Evolutionary conservation across 2,888 invertebrate genomes (phyloP).

Genomic region (Sinelater perroti): DNA sequence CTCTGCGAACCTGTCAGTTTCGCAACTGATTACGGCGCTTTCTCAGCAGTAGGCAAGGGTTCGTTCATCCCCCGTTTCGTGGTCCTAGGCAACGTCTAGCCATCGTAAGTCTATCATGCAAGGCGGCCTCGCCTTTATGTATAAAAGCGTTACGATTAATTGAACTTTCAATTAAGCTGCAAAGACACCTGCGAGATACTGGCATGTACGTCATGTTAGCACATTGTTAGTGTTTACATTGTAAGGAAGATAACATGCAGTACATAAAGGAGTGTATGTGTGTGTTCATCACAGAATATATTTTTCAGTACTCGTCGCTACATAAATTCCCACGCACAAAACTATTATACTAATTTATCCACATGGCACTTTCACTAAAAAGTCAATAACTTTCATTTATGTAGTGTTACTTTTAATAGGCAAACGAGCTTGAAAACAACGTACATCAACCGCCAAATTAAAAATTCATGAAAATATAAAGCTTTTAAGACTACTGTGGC

Average conservation of each 20-base stretch:
- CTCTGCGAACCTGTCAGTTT: constrained; percentile 10
- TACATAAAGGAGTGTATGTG: constrained; percentile 6
- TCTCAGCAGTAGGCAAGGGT: constrained; percentile 3
- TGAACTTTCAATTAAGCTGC: constrained; percentile 2
- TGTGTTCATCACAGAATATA: no score
- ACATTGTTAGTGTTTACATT: neutral
- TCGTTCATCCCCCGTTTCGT: constrained; percentile 14
- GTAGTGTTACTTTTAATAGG: no score
- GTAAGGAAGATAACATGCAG: neutral
- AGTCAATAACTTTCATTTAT: no score
- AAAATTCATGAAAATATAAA: no score
- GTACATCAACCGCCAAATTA: no score
- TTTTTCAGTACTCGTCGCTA: no score
- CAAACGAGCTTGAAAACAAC: no score
- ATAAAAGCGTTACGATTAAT: neutral
- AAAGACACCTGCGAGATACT: constrained; percentile 3
- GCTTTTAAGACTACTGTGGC: no score
- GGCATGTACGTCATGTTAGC: constrained; percentile 1
- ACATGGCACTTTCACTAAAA: no score
- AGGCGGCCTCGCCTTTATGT: neutral
- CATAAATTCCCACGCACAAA: no score
- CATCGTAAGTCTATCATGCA: neutral
- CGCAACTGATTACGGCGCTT: constrained; percentile 1
- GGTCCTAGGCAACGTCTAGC: neutral
- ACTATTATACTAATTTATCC: no score